phyloP scores from a whole-genome alignment of 2,797 vertebrate species.

The Pseudocheirus occidentalis region DNA sequence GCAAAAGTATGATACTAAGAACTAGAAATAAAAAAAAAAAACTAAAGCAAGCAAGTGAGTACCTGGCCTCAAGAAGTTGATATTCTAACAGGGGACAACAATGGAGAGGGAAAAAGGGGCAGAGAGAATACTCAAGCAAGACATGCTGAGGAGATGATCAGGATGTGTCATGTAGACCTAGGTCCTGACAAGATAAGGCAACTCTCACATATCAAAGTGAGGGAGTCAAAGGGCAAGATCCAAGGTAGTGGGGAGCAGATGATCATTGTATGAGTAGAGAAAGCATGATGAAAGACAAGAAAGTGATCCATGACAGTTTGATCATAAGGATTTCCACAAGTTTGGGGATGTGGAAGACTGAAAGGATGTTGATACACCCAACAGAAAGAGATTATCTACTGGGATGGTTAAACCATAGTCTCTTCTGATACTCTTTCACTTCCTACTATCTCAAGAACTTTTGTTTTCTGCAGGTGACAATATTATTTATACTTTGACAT shows the following conservation, averaged over 20 bases:
- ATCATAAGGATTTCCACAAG: not conserved
- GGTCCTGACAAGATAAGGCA: not conserved
- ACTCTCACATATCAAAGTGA: not conserved
- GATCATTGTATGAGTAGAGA: not conserved
- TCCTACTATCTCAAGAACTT: not conserved
- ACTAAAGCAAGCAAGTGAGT: not conserved
- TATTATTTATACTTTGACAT: not conserved
- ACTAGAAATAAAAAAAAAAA: not conserved
- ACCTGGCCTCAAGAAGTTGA: not conserved
- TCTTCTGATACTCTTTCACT: not conserved
- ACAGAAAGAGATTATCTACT: not conserved
- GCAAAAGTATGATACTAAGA: not conserved
- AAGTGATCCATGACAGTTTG: not conserved
- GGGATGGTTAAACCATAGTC: not conserved
- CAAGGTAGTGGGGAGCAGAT: not conserved
- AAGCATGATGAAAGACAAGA: not conserved
- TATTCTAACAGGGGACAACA: not conserved
- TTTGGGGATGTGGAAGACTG: not conserved
- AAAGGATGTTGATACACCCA: not conserved
- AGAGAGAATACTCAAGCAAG: not conserved
- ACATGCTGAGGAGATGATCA: not conserved
- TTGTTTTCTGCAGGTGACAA: not conserved
- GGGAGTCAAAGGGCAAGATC: not conserved
- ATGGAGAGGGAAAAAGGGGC: not conserved
- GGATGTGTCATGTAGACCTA: not conserved